Evolutionary conservation across 2,888 invertebrate genomes (phyloP), one percentile per base, ranked within the genome.

Genomic region (Sarcophaga subvicina): DNA sequence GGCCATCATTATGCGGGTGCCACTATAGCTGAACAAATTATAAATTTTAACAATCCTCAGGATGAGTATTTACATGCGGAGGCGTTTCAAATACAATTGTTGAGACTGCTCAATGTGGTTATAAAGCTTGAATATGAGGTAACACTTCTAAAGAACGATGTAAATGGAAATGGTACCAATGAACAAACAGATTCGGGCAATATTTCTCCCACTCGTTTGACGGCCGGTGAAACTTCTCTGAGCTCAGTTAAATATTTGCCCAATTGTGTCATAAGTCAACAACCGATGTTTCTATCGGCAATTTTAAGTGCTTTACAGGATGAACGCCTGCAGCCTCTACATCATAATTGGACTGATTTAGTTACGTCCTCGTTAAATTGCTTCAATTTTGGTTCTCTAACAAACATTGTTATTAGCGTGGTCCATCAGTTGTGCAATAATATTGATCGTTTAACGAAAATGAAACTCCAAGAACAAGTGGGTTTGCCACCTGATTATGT

Each of bases 261-360:
- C 25, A 95, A 96, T 63, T 94, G 95, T 83, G 93, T 95, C 62
- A 96, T 97, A 85, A 96, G 96, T 60, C 96, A 97, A 91, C 97
- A 98, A 92, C 96, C 96, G 47, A 96, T 98, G 95, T 97, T 98
- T 91, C 93, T 97, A 49, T 95, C 96, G 25, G 96, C 97, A 47
- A 95, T 97, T 73, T 94, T 97, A 89, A 96, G 96, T 90, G 97
- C 97, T 5, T 93, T 98, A 80, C 96, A 96, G 90, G 92, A 96
- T 92, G 95, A 95, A 83, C 95, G 96, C 85, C 94, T 96, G 93
- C 94, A 96, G 70, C 96, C 96, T 90, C 93, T 97, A 88, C 98
- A 98, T 92, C 96, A 96, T 88, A 96, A 97, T 90, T 98, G 98
- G 97, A 95, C 97, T 54, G 95, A 96, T 86, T 94, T 98, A 92